Evolutionary conservation across 2,797 vertebrate species (phyloP).

Genomic region (Peromyscus attwateri): DNA sequence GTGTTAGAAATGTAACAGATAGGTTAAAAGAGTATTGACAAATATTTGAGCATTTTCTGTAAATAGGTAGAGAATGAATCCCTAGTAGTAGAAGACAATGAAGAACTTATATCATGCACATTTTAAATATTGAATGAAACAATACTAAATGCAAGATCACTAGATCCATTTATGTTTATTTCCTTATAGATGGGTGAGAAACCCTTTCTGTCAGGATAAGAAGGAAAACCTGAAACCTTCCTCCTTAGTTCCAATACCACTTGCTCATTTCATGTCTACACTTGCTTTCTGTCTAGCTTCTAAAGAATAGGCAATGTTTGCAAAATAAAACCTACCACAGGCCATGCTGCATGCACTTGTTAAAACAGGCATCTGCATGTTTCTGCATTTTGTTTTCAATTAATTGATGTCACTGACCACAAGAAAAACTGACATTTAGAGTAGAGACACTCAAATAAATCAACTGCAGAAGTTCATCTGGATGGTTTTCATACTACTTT

Average conservation of each 20-base stretch:
- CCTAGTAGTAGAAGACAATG: neutral
- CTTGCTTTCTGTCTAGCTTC: slow-evolving; percentile 69
- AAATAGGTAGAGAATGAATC: neutral
- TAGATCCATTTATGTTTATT: neutral
- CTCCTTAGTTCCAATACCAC: neutral
- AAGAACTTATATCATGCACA: neutral
- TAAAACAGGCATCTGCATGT: slow-evolving; percentile 70
- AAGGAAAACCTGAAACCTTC: neutral
- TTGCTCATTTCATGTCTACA: slow-evolving; percentile 67
- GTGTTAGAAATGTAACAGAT: neutral
- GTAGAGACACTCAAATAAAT: slow-evolving; percentile 58
- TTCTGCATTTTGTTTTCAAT: slow-evolving; percentile 64
- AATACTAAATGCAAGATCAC: neutral
- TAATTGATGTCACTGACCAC: slow-evolving; percentile 74
- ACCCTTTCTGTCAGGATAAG: slow-evolving; percentile 26
- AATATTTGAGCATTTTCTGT: neutral
- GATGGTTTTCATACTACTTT: slow-evolving; percentile 21
- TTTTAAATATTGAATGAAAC: slow-evolving; percentile 42
- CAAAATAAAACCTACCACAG: slow-evolving; percentile 63
- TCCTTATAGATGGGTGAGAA: slow-evolving; percentile 26
- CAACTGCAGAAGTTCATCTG: slow-evolving; percentile 44
- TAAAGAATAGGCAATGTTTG: slow-evolving; percentile 53
- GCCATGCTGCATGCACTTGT: slow-evolving; percentile 14
- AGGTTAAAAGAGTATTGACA: neutral
- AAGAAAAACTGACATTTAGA: slow-evolving; percentile 64